Conservation (phyloP, 35 echinoderm and acorn worm species). For the Acanthaster planci region DNA sequence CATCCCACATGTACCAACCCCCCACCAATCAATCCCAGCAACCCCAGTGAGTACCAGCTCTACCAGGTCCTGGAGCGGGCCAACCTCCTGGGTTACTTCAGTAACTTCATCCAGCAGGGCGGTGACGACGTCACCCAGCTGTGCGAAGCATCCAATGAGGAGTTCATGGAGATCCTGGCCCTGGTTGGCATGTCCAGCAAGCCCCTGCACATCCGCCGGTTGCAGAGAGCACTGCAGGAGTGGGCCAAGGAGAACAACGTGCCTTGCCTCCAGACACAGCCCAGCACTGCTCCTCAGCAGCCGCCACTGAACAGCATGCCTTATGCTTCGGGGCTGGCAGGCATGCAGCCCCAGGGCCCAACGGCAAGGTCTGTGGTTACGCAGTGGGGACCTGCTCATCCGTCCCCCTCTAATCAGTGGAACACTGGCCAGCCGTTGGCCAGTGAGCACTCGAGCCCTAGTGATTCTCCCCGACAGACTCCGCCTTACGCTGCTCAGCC, state of each 20-base stretch:
- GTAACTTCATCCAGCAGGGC: conserved; percentile 91
- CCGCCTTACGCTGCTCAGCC: neutral
- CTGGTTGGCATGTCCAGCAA: conserved; percentile 96
- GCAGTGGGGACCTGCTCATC: neutral
- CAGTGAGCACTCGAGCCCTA: neutral
- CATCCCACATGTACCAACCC: neutral
- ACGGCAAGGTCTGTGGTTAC: neutral
- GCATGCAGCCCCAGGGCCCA: neutral
- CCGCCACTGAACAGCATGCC: neutral
- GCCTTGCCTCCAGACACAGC: no score
- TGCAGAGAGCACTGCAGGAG: conserved; percentile 92
- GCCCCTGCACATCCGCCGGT: conserved; percentile 84
- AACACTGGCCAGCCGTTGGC: neutral
- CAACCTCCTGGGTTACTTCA: conserved; percentile 86
- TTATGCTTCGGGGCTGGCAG: neutral
- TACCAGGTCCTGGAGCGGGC: conserved; percentile 82
- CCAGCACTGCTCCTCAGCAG: neutral
- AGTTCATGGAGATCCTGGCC: conserved; percentile 96
- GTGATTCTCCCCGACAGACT: neutral
- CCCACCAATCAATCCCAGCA: conserved; percentile 3
- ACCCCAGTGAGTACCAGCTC: conserved; percentile 68
- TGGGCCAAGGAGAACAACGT: conserved; percentile 57
- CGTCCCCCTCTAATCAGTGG: neutral
- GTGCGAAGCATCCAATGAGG: conserved; percentile 91
- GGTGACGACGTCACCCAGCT: conserved; percentile 95